These are phyloP conservation scores for Cryptoblepharus egeriae DNA, from an alignment of 2,797 vertebrate genomes.

Conservation along the genomic window DNA sequence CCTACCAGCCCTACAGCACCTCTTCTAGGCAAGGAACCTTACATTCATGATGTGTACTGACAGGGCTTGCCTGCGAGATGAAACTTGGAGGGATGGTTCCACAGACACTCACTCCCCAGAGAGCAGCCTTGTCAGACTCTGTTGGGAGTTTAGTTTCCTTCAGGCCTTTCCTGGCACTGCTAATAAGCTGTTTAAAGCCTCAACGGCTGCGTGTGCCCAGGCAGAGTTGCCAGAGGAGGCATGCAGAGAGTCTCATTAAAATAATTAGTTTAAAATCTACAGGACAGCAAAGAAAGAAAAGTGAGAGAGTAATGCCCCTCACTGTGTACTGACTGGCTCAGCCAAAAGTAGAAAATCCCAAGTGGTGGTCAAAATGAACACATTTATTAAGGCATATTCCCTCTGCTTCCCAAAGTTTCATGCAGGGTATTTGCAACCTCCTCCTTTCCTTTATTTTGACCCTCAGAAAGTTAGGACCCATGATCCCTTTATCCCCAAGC, in stretches of 20 bases:
- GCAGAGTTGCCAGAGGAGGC: neutral
- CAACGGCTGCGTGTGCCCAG: neutral
- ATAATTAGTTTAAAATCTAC: neutral
- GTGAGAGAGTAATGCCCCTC: fast-evolving
- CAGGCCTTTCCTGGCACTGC: conserved; percentile 13
- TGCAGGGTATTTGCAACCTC: neutral
- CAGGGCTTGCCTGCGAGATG: neutral
- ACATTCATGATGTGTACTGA: neutral
- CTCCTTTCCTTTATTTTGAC: neutral
- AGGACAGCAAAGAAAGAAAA: neutral
- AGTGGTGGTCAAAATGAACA: fast-evolving
- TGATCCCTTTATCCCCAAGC: neutral
- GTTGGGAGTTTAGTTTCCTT: neutral
- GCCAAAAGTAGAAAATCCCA: fast-evolving
- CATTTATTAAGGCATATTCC: neutral
- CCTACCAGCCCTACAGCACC: neutral
- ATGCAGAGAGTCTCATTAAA: neutral
- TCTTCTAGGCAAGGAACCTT: conserved; percentile 15
- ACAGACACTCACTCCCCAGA: neutral
- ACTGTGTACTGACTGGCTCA: fast-evolving
- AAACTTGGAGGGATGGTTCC: neutral
- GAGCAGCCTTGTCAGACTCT: neutral
- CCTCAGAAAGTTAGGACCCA: neutral
- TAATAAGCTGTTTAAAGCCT: conserved; percentile 14
- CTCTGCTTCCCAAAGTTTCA: fast-evolving